Conservation (phyloP, 2,888 invertebrate species). For the Sinelater perroti region DNA sequence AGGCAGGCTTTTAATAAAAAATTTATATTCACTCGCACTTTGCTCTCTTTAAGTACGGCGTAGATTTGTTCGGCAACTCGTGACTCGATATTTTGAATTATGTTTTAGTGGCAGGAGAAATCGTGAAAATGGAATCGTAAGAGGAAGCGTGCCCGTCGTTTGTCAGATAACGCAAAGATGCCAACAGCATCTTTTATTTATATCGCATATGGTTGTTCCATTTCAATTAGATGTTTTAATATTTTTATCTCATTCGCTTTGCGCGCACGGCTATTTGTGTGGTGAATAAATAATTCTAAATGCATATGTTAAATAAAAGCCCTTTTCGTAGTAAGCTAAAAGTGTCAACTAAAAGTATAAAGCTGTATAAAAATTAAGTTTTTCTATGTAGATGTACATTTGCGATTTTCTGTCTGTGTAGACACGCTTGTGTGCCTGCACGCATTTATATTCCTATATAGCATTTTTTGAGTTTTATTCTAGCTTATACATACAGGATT, state of each 20-base stretch:
- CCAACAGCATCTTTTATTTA: conserved; percentile 26
- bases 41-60: conserved; percentile 13
- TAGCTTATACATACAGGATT: too few species aligned
- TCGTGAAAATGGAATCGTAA: conserved; percentile 24
- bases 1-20: conserved; percentile 23
- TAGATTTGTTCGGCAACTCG: conserved; percentile 14
- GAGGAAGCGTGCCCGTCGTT: conserved; percentile 20
- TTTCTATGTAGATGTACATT: too few species aligned
- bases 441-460: too few species aligned
- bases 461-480: too few species aligned
- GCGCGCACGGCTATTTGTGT: neutral
- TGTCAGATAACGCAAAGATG: conserved; percentile 26
- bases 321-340: too few species aligned
- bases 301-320: conserved; percentile 5
- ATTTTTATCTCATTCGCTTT: conserved; percentile 16
- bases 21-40: conserved; percentile 19
- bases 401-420: too few species aligned
- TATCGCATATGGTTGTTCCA: conserved; percentile 21
- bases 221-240: conserved; percentile 14
- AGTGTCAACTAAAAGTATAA: too few species aligned
- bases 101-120: conserved; percentile 22
- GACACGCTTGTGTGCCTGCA: too few species aligned
- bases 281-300: too few species aligned
- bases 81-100: conserved; percentile 22
- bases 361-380: too few species aligned